phyloP scores from a whole-genome alignment of 2,888 invertebrate genomes.

The Pharmacophagus antenor region DNA sequence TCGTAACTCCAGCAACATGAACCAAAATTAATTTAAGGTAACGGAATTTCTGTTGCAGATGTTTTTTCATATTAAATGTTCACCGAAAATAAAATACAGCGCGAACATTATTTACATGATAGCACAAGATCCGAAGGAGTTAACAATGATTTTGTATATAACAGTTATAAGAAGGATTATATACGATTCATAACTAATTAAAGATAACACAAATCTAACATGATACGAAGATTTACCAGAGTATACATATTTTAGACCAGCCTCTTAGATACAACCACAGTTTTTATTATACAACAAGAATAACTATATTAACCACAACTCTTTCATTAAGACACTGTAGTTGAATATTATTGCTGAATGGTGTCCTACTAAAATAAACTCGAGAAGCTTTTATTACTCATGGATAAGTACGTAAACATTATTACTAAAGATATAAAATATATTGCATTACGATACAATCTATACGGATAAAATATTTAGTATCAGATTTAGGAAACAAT shows the following conservation, averaged over 20 bases:
- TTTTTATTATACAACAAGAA: slow-evolving; percentile 46
- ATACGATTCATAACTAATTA: not conserved
- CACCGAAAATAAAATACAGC: too few relatives aligned
- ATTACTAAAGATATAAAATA: slow-evolving; percentile 7
- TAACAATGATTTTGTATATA: not conserved
- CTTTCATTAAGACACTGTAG: slow-evolving; percentile 67
- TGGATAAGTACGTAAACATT: slow-evolving; percentile 22
- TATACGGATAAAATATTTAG: not conserved
- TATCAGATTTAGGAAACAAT: slow-evolving; percentile 1
- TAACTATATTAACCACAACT: slow-evolving; percentile 63
- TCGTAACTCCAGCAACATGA: too few relatives aligned
- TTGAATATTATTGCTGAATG: slow-evolving; percentile 56
- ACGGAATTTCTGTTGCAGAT: too few relatives aligned
- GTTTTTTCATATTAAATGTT: too few relatives aligned
- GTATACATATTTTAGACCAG: slow-evolving; percentile 52
- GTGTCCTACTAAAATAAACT: slow-evolving; percentile 13
- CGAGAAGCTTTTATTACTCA: slow-evolving; percentile 1
- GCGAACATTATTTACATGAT: too few relatives aligned
- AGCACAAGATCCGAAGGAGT: too few relatives aligned
- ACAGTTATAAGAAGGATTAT: not conserved
- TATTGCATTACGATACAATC: slow-evolving; percentile 4
- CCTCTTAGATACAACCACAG: slow-evolving; percentile 67
- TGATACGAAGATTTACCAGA: slow-evolving; percentile 45
- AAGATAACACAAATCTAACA: slow-evolving; percentile 21
- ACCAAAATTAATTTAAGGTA: too few relatives aligned